These are phyloP conservation scores for Ciconia maguari DNA, from an alignment of 2,113 vertebrate genomes.

Conservation along the genomic window DNA sequence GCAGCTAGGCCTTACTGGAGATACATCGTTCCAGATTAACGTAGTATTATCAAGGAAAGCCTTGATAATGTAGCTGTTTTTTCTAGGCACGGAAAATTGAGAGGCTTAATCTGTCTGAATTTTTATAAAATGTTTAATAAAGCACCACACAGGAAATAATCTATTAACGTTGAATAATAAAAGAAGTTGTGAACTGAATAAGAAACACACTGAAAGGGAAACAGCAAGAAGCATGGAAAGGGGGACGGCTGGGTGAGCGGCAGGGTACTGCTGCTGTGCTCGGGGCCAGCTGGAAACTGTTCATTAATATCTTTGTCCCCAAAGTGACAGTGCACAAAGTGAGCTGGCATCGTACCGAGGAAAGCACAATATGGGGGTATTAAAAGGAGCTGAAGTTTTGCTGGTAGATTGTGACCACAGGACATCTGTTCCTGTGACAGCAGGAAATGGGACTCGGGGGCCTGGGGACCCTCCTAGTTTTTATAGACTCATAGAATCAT, in stretches of 20 bases:
- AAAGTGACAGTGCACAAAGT: fast-evolving
- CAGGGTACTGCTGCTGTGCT: not conserved
- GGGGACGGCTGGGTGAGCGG: fast-evolving
- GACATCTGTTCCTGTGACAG: fast-evolving
- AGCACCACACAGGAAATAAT: not conserved
- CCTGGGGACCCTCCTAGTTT: not conserved
- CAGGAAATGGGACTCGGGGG: fast-evolving
- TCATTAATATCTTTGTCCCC: not conserved
- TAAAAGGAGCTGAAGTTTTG: not conserved
- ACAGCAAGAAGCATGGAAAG: not conserved
- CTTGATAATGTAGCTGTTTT: not conserved
- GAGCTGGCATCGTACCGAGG: not conserved
- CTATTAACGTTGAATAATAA: not conserved
- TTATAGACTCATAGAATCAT: not conserved
- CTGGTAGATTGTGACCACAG: too few species aligned
- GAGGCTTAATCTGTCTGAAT: not conserved
- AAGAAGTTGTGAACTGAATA: not conserved
- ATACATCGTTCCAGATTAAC: not conserved
- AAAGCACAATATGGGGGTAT: fast-evolving
- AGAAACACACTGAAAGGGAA: not conserved
- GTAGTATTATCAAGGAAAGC: not conserved
- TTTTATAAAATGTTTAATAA: not conserved
- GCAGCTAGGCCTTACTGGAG: not conserved
- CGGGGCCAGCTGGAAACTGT: too few species aligned
- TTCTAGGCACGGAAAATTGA: not conserved